Base-by-base conservation (phyloP, 37 sponge, comb jelly and placozoan species). In the Eunapius fragilis region DNA sequence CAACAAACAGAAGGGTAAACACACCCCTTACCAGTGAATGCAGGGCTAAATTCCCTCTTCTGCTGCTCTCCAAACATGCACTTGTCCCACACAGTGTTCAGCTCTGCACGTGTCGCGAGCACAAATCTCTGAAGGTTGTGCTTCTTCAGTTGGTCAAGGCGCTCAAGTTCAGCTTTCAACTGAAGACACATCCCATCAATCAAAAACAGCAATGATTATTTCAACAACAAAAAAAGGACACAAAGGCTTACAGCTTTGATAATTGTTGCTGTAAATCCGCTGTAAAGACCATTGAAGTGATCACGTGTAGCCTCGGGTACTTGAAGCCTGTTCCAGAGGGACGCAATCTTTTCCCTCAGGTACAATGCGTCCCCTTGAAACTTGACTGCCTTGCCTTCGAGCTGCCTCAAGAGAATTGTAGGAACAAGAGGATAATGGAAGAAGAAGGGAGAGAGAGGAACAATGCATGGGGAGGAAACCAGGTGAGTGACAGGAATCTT, bases 281-380 rank as follows among this genome's bases (percentile, higher is more conserved):
- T 32, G 78, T 87, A 80, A 24, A 68, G 68, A 1, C 84, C 34
- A 6, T 79, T 68, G 80, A 95, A 95, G 49, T n/a, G 41, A 10
- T 87, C 85, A 26, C 80, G 83, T 19, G 85, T 77, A 24, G 82
- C 84, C 19, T 69, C 58, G 25, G 92, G 88, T 32, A 93, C 71
- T 25, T 90, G 87, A 75, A 96, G 84, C 49, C 94, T 72, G 27
- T 82, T 82, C 97, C 97, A 96, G 75, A 96, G 85, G 9, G 95
- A 91, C 4, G 24, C 24, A 10, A 94, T 83, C 23, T 68, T 30
- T 67, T 71, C 82, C 24, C 95, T 69, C 28, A 91, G 72, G 7
- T 74, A 28, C 5, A 35, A 6, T 24, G 92, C 78, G 6, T 72
- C 49, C 1, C 74, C 34, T 82, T 85, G 82, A 23, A 88, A 84